Evolutionary conservation across 2,113 vertebrate species (phyloP).

Genomic region (Cervus canadensis): DNA sequence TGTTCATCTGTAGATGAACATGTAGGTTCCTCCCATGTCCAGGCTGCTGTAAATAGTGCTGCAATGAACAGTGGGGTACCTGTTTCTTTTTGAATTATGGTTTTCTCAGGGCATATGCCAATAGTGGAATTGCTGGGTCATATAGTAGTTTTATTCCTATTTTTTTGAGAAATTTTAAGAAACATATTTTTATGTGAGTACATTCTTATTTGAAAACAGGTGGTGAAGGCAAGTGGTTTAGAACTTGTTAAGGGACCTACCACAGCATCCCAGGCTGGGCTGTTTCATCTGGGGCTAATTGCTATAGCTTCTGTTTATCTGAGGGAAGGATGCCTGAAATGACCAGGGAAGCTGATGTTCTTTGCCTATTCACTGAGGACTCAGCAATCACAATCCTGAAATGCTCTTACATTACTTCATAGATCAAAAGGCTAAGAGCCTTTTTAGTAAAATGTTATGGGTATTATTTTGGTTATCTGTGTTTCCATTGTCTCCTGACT

Average conservation of each 20-base stretch:
- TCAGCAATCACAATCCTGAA: background rate
- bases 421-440: background rate
- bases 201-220: background rate
- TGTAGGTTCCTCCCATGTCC: background rate
- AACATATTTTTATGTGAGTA: background rate
- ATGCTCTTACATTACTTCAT: background rate
- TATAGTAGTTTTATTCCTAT: background rate
- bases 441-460: background rate
- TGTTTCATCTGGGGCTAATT: background rate
- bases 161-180: background rate
- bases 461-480: background rate
- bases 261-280: background rate
- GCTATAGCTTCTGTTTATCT: background rate
- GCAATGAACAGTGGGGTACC: rapidly evolving
- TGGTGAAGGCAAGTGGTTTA: background rate
- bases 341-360: background rate
- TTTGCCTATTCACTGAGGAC: background rate
- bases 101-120: background rate
- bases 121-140: background rate
- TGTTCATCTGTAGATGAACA: background rate
- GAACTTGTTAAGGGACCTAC: background rate
- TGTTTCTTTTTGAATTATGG: background rate
- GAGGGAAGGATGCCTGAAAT: background rate
- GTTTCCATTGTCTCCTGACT: background rate
- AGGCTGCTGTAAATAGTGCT: background rate